Evolutionary conservation across 2,113 vertebrate genomes (phyloP), one percentile per base, ranked within the genome.

Genomic region (Erinaceus europaeus): DNA sequence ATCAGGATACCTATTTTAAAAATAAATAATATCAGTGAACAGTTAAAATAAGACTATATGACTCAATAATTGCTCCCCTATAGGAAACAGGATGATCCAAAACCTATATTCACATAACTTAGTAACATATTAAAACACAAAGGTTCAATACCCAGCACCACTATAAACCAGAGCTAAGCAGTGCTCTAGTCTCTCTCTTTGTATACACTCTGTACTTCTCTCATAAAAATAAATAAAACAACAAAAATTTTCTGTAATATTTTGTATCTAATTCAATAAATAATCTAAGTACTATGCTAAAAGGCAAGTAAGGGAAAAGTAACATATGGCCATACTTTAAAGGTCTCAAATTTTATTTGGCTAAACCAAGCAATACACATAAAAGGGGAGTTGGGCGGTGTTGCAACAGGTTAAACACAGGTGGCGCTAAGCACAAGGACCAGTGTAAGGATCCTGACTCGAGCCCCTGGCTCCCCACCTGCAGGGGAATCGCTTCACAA

Each of bases 1-100:
- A 1, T 98, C 97, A 0, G 98, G 98, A 57, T 98, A 99, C 61
- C 98, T 99, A 94, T 44, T 67, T 76, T 67, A 53, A 89, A 57
- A 48, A 94, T 25, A 80, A 23, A 84, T 1, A 0, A 4, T 59
- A 94, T 85, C 76, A 91, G 86, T 25, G 29, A 94, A 86, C 1
- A 90, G 36, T 74, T 90, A 74, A 84, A 91, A 36, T 57, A 84
- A 76, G 67, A 82, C 29, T 36, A 5, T 53, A 62, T 57, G 29
- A 32, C 21, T 88, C 52, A 64, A 89, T 13, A 68, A 75, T 68
- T 86, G 25, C 77, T 91, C 65, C 69, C 40, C 76, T 61, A 5
- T 34, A 92, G 72, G 71, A 36, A 84, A 50, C 11, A 81, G 8
- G 25, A 73, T 13, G 79, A 18, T 55, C 75, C 42, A 89, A 91